These are phyloP conservation scores for Piezodorus guildinii DNA, from an alignment of 1,140 invertebrate genomes.

Conservation along the genomic window DNA sequence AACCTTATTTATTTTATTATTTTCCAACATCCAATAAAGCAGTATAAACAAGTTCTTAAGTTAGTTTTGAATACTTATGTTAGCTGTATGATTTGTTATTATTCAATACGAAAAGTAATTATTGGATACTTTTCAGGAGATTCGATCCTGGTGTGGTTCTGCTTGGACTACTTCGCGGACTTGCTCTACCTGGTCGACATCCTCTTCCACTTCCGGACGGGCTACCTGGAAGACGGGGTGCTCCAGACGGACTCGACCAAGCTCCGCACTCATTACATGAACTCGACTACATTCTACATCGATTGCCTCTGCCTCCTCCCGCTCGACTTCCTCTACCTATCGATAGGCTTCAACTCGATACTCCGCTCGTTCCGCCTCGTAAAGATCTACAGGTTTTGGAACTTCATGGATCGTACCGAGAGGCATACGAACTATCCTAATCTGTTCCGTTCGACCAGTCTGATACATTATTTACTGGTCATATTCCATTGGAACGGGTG, in stretches of 20 bases:
- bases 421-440: conserved; percentile 98
- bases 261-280: conserved; percentile 93
- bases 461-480: conserved; percentile 92
- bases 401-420: conserved; percentile 95
- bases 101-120: too few species aligned
- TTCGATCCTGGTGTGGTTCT: conserved; percentile 88
- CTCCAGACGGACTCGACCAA: conserved; percentile 90
- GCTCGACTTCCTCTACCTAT: conserved; percentile 94
- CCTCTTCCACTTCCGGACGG: conserved; percentile 92
- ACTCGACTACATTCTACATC: conserved; percentile 97
- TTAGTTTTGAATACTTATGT: too few species aligned
- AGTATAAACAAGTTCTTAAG: too few species aligned
- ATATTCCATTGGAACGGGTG: conserved; percentile 99
- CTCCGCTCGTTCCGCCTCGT: conserved; percentile 91
- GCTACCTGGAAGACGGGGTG: conserved; percentile 91
- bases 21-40: too few species aligned
- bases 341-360: conserved; percentile 95
- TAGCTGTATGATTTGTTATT: too few species aligned
- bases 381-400: conserved; percentile 95
- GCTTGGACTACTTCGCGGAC: conserved; percentile 91
- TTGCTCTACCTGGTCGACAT: conserved; percentile 93
- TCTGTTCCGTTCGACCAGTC: conserved; percentile 79
- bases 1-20: too few species aligned
- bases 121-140: conserved; percentile 46
- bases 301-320: conserved; percentile 95